Conservation (phyloP, 2,113 vertebrate genomes). For the Columba livia region DNA sequence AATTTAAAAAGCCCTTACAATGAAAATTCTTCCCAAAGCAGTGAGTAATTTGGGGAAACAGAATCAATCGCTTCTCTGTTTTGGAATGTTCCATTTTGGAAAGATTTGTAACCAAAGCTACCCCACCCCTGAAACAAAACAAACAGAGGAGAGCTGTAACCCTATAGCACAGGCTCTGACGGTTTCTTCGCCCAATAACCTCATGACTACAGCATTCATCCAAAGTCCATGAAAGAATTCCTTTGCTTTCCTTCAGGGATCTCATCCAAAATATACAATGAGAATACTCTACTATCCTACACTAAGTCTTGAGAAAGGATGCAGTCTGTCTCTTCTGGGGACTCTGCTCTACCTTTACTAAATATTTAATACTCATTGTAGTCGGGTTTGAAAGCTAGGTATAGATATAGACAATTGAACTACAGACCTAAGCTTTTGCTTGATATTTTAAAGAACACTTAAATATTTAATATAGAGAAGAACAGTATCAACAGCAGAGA, state of each 20-base stretch:
- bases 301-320: not conserved
- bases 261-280: not conserved
- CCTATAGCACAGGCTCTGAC: not conserved
- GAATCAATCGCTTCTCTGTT: not conserved
- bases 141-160: not conserved
- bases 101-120: not conserved
- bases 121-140: not conserved
- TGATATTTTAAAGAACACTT: not conserved
- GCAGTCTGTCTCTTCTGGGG: not conserved
- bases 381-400: not conserved
- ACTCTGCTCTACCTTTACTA: not conserved
- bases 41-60: not conserved
- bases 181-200: not conserved
- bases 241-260: not conserved
- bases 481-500: not conserved
- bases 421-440: not conserved
- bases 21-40: not conserved
- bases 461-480: not conserved
- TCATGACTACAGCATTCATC: not conserved
- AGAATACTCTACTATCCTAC: not conserved
- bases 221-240: not conserved
- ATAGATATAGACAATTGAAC: not conserved
- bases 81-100: not conserved
- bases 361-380: not conserved
- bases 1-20: not conserved